phyloP scores from a whole-genome alignment of 1,140 invertebrate species.

The Drosophila kepulauana region DNA sequence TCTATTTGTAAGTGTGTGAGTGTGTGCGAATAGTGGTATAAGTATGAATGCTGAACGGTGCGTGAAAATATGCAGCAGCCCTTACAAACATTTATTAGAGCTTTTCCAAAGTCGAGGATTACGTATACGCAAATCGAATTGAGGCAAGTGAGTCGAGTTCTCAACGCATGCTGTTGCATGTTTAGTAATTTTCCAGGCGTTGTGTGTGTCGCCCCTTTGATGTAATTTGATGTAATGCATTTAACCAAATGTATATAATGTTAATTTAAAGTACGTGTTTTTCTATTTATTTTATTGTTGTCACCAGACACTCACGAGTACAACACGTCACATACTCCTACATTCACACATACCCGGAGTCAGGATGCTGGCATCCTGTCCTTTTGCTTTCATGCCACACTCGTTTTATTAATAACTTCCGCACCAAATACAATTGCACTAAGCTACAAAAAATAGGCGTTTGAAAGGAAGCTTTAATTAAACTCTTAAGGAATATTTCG shows the following conservation, averaged over 20 bases:
- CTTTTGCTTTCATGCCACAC: conserved; percentile 32
- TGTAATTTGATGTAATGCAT: conserved; percentile 49
- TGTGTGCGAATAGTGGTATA: conserved; percentile 11
- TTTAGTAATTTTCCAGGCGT: conserved; percentile 7
- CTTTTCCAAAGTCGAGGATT: not conserved
- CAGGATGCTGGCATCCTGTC: conserved; percentile 28
- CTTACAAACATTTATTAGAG: conserved; percentile 1
- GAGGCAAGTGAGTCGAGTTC: conserved; percentile 39
- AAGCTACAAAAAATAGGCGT: not conserved
- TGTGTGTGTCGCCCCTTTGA: conserved; percentile 10
- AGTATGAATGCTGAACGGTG: conserved; percentile 31
- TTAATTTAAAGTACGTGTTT: conserved; percentile 55
- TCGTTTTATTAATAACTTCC: conserved; percentile 74
- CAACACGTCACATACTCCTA: conserved; percentile 20
- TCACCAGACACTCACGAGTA: conserved; percentile 4
- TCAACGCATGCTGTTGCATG: conserved; percentile 23
- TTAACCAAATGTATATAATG: conserved; percentile 37
- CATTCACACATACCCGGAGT: conserved; percentile 9
- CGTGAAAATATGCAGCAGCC: conserved; percentile 67
- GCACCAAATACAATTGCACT: conserved; percentile 67
- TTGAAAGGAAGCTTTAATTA: not conserved
- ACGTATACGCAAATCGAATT: conserved; percentile 55
- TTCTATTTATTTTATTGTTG: conserved; percentile 19
- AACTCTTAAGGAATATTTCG: too few species aligned
- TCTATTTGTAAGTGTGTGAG: not conserved